Evolutionary conservation across 2,113 vertebrate genomes (phyloP), one percentile per base, ranked within the genome.

Genomic region (Fregetta grallaria): DNA sequence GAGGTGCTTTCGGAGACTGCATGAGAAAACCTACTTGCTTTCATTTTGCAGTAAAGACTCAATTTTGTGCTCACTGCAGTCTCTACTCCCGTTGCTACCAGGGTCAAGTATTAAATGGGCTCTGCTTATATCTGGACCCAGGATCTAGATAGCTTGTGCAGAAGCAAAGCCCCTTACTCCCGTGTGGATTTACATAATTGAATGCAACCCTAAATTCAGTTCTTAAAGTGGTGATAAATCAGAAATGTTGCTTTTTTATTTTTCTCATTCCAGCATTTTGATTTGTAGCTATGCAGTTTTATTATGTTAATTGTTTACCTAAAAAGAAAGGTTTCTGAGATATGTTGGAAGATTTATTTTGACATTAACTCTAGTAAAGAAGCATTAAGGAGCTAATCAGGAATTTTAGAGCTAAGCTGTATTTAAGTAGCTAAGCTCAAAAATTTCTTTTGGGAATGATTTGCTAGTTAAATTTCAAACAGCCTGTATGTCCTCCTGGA

Each of bases 331-430:
- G 30, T 61, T 90, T 68, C 42, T 91, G 53, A 50, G 55, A 21
- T 20, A 29, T 7, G 5, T 4, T 72, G 65, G 47, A 84, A 95
- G 91, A 91, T 91, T 96, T 90, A 89, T 85, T 92, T 94, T 84
- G 84, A 82, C 34, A n/a, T 92, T 79, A 91, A 87, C 78, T 92
- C 77, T 67, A 76, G 76, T 44, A 96, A 95, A 94, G 88, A 86
- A 59, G 73, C 59, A 92, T 94, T 97, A 97, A 96, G 94, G 55
- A 92, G 77, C 75, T 97, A 95, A 90, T 80, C 59, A 82, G 68
- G 81, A 94, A 93, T 97, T 97, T 94, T 74, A 44, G 44, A 91
- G 23, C 78, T 96, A 96, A 97, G 87, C 89, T 96, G n/a, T 85
- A 65, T 85, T 91, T 95, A 97, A 97, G 95, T 94, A 89, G 89